A percentile compares a stretch with the other conserved stretches of the same genome.
phyloP scores from a whole-genome alignment of 35 echinoderm and acorn worm genomes.

The Ophioderma brevispina region DNA sequence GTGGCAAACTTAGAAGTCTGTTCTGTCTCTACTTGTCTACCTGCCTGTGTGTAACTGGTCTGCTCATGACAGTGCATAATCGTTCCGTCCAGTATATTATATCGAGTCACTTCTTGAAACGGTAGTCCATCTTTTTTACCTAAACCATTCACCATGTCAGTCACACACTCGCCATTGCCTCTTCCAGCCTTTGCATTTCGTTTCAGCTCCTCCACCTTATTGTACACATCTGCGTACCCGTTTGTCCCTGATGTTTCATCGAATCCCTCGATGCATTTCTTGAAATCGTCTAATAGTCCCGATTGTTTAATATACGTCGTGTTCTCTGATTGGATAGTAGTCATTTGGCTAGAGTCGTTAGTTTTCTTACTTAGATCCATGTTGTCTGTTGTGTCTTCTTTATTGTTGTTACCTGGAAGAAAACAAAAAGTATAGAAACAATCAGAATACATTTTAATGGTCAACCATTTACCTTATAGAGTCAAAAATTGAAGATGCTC shows the following conservation, averaged over 20 bases:
- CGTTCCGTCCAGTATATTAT: constrained; percentile 67
- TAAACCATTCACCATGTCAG: constrained; percentile 19
- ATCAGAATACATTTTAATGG: too few relatives aligned
- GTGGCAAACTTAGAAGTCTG: background rate
- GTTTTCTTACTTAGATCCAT: background rate
- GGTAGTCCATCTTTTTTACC: background rate
- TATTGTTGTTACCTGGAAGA: background rate
- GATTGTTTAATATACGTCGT: constrained; percentile 40
- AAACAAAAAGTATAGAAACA: background rate
- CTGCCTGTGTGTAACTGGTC: background rate
- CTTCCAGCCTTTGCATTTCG: background rate
- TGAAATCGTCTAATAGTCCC: constrained; percentile 90
- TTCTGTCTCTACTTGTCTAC: background rate
- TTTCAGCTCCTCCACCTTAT: constrained; percentile 3
- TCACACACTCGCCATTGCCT: background rate
- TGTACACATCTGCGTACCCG: background rate
- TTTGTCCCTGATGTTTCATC: constrained; percentile 39
- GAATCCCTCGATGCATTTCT: constrained; percentile 90
- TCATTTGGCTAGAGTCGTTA: background rate
- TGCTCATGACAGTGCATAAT: constrained; percentile 50
- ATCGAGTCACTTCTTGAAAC: constrained; percentile 67
- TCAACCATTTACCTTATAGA: too few relatives aligned
- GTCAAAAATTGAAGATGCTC: too few relatives aligned
- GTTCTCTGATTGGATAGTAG: background rate
- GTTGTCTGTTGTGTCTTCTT: background rate